Percentiles rank a stretch among this genome's conserved stretches.
Evolutionary conservation across 2,888 invertebrate genomes (phyloP).

Genomic region (Metacarcinus magister): DNA sequence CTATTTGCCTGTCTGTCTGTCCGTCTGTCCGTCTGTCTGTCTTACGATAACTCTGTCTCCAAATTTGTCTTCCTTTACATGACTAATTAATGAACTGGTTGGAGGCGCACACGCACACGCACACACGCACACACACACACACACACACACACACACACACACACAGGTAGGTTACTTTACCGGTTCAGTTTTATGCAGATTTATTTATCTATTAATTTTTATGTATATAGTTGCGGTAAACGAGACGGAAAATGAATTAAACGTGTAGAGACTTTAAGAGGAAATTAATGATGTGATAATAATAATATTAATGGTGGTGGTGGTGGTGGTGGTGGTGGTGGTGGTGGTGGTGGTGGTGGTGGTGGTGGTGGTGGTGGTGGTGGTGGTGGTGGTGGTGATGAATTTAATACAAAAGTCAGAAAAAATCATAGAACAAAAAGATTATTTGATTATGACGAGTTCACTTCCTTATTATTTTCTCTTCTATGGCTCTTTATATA

Average conservation of each 20-base stretch:
- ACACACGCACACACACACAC: constrained; percentile 30
- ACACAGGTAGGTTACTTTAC: neutral
- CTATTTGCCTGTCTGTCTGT: too few species aligned
- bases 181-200: neutral
- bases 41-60: neutral
- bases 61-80: neutral
- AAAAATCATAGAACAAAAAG: too few species aligned
- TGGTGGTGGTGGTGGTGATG: neutral
- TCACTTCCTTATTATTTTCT: too few species aligned
- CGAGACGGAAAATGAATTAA: neutral
- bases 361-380: neutral
- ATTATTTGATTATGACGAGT: too few species aligned
- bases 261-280: neutral
- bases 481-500: too few species aligned
- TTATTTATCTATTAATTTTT: neutral
- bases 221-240: neutral
- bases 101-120: neutral
- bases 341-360: neutral
- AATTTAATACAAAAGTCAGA: too few species aligned
- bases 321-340: neutral
- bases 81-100: neutral
- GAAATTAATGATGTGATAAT: neutral
- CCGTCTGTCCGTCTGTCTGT: neutral
- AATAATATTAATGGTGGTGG: neutral
- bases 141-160: constrained; percentile 48